Evolutionary conservation across 2,797 vertebrate genomes (phyloP).

Genomic region (Anomalospiza imberbis): DNA sequence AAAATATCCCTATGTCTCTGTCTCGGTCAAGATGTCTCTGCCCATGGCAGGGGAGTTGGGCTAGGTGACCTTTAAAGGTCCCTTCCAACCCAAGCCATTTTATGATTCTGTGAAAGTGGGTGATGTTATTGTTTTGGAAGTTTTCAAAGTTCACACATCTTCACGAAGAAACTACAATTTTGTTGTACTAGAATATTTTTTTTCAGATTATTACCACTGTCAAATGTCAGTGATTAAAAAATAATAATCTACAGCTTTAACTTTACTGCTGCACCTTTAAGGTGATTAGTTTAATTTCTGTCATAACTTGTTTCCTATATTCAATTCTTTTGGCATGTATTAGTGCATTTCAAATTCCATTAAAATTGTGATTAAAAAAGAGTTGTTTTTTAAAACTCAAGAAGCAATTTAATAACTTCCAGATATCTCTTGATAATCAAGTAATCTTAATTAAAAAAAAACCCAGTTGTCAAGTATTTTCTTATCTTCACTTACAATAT

Average conservation of each 20-base stretch:
- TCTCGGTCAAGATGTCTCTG: background rate
- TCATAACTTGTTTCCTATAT: background rate
- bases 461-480: background rate
- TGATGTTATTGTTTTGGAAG: background rate
- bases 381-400: background rate
- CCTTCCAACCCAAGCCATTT: background rate
- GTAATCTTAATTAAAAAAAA: background rate
- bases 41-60: background rate
- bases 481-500: slow-evolving; percentile 4
- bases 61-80: background rate
- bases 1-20: too few relatives aligned
- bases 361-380: background rate
- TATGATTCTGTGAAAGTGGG: background rate
- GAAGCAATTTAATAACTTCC: slow-evolving; percentile 1
- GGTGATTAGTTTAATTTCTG: slow-evolving; percentile 28
- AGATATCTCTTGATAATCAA: background rate
- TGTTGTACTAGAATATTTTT: background rate
- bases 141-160: background rate
- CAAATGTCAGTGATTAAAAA: background rate
- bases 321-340: background rate
- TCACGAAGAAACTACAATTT: background rate
- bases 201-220: background rate
- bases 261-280: background rate
- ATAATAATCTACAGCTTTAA: background rate
- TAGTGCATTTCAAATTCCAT: slow-evolving; percentile 1